Conservation (phyloP, 2,888 invertebrate species). For the Corbicula japonica region DNA sequence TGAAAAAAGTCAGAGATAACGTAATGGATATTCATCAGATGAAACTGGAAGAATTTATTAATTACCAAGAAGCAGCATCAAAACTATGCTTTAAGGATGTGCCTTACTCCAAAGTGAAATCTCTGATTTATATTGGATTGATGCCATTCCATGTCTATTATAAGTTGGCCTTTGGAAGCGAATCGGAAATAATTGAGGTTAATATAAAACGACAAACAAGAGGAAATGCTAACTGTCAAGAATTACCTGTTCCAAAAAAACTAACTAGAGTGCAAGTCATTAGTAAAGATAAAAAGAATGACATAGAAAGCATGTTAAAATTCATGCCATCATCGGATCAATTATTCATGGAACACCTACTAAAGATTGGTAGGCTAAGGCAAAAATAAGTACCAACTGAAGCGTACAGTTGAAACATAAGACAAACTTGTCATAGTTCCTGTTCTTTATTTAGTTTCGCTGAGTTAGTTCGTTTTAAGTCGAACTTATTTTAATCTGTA, state of each 20-base stretch:
- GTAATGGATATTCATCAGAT: constrained; percentile 47
- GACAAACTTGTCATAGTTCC: too few species aligned
- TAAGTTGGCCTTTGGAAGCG: constrained; percentile 32
- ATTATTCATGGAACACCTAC: constrained; percentile 15
- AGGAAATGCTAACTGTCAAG: background rate
- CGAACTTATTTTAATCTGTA: too few species aligned
- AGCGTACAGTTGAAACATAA: too few species aligned
- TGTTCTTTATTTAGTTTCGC: too few species aligned
- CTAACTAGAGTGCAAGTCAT: constrained; percentile 7
- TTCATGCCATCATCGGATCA: constrained; percentile 24
- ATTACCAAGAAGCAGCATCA: constrained; percentile 33
- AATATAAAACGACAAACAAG: constrained; percentile 26
- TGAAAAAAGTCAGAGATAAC: constrained; percentile 37
- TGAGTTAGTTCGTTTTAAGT: too few species aligned
- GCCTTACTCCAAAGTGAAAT: constrained; percentile 52
- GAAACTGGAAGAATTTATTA: constrained; percentile 25
- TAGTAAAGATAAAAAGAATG: constrained; percentile 35
- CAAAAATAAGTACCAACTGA: too few species aligned
- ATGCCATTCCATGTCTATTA: constrained; percentile 35
- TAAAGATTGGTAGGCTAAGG: background rate
- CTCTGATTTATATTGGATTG: constrained; percentile 3
- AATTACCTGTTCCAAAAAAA: background rate
- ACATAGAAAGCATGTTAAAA: constrained; percentile 38
- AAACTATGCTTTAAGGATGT: constrained; percentile 30
- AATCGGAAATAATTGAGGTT: background rate